Percentiles rank a stretch among this genome's conserved stretches.
Conservation (phyloP, 2,888 invertebrate species). For the Metellina segmentata region DNA sequence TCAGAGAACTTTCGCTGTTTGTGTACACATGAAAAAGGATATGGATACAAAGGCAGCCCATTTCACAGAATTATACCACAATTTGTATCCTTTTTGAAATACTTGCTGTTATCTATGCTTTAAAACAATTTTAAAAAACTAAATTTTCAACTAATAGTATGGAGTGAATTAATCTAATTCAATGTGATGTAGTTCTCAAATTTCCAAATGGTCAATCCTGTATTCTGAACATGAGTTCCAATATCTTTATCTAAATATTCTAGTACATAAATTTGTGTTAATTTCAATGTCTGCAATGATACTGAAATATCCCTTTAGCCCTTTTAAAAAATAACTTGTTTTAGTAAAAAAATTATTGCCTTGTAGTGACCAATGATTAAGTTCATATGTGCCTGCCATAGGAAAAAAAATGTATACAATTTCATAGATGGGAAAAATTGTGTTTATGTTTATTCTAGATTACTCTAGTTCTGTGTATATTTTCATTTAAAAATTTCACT, state of each 20-base stretch:
- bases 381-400: no score
- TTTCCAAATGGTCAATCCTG: no score
- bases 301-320: no score
- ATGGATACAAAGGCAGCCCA: conserved; percentile 94
- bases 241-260: no score
- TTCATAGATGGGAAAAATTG: not conserved
- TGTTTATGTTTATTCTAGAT: not conserved
- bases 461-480: not conserved
- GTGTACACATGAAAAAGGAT: conserved; percentile 97
- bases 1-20: conserved; percentile 96
- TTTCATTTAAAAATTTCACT: not conserved
- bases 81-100: conserved; percentile 69
- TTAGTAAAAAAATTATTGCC: no score
- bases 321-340: no score
- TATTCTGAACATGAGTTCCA: no score
- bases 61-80: conserved; percentile 96
- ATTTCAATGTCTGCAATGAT: no score
- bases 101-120: not conserved
- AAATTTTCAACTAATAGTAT: not conserved
- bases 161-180: not conserved
- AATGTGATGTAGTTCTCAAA: not conserved
- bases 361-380: no score
- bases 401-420: no score
- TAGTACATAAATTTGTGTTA: no score
- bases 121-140: not conserved